These are phyloP conservation scores for Rutilus rutilus DNA, from an alignment of 2,113 vertebrate species.

Conservation along the genomic window DNA sequence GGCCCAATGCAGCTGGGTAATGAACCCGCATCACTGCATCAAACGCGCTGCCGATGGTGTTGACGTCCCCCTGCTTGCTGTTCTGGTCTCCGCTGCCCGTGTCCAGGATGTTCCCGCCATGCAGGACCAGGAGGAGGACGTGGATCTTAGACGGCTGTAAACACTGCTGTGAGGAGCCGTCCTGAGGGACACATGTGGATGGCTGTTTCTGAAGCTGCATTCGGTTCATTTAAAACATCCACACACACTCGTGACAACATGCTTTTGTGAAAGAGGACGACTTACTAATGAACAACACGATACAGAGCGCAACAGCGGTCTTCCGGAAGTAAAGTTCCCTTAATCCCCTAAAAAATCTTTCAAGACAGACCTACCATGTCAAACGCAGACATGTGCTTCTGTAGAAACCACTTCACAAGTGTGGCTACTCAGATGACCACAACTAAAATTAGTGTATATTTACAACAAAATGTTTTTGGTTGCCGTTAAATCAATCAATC, in stretches of 20 bases:
- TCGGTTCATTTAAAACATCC: neutral
- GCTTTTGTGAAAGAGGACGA: neutral
- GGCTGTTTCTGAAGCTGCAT: neutral
- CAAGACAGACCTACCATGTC: neutral
- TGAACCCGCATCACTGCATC: constrained; percentile 95
- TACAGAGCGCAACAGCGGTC: neutral
- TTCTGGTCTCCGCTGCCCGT: constrained; percentile 91
- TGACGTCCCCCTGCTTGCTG: constrained; percentile 95
- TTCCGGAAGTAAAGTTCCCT: neutral
- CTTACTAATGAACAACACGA: neutral
- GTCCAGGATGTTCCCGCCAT: constrained; percentile 97
- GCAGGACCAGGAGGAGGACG: constrained; percentile 84
- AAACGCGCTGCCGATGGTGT: constrained; percentile 89
- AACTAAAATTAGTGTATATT: neutral
- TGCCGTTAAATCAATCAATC: too few species aligned
- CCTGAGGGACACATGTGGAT: constrained; percentile 40
- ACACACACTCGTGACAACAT: neutral
- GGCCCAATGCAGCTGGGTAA: constrained; percentile 92
- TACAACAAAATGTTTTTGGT: too few species aligned
- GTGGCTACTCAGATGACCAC: neutral
- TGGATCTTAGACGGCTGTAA: constrained; percentile 56
- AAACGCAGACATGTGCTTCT: neutral
- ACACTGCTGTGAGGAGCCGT: constrained; percentile 45
- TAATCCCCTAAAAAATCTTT: neutral
- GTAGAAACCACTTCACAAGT: neutral